Base-by-base conservation (phyloP, 2,113 vertebrate species). In the Smithornis capensis region DNA sequence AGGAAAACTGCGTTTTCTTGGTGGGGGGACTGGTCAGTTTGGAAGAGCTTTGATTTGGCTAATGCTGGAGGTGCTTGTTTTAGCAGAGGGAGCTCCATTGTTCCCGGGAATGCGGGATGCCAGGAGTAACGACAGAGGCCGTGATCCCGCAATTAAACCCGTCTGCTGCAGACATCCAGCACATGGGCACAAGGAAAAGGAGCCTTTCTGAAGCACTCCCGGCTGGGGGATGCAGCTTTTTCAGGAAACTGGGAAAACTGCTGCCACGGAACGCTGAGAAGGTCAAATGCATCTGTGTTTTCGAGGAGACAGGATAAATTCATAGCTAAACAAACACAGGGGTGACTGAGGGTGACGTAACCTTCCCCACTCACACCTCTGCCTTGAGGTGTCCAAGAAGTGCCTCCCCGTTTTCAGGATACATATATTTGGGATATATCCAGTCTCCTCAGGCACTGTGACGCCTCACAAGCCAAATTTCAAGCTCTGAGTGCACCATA, bases 1-100 rank as follows among this genome's bases (percentile, higher is more conserved):
- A 75, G 95, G 96, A 96, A 97, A 96, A 96, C 96, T 95, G 96
- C 97, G 50, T 96, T 95, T 97, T 96, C 95, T 94, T 56, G 52
- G 63, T 33, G 22, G 23, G 33, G 0, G n/a, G 38, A 70, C 65
- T 31, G 90, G 93, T 91, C 93, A 92, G 74, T 60, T 84, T 71
- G 93, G 94, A 96, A 90, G 49, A 70, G 49, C 73, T 49, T 76
- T 88, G 87, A 71, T 83, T 78, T 53, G 49, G 47, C 38, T 80
- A 29, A 7, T 31, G 87, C 55, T 83, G 90, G 77, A 96, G 87
- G 74, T 93, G 92, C 76, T 88, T 47, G 49, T 86, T 79, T 89
- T 95, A 59, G 78, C 71, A 52, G 80, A 80, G 83, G 85, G 81
- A 75, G 42, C 53, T 35, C 83, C 40, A 85, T 97, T 87, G 83